These are phyloP conservation scores for Pelagia noctiluca DNA, from an alignment of 30 jellyfish, hydroid and myxozoan species.

Conservation along the genomic window DNA sequence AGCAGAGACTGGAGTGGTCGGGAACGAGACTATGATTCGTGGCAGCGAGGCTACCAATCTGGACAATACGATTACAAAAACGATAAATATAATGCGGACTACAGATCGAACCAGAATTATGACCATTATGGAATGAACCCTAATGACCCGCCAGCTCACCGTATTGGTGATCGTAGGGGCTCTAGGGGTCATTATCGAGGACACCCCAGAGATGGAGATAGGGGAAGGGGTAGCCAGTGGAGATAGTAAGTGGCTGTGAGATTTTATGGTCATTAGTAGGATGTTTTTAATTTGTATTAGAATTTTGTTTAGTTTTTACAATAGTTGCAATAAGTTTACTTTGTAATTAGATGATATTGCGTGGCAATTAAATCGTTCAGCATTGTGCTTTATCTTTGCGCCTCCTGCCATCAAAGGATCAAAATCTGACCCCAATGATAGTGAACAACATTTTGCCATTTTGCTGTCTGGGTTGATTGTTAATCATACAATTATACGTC, in stretches of 20 bases:
- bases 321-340: too few species aligned
- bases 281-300: background rate
- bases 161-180: background rate
- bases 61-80: conserved; percentile 22
- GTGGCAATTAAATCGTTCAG: too few species aligned
- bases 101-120: conserved; percentile 8
- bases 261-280: background rate
- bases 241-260: conserved; percentile 18
- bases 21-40: conserved; percentile 28
- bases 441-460: too few species aligned
- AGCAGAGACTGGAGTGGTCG: background rate
- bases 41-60: conserved; percentile 13
- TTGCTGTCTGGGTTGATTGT: too few species aligned
- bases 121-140: conserved; percentile 43
- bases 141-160: conserved; percentile 20
- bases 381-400: too few species aligned
- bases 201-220: background rate
- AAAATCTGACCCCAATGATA: too few species aligned
- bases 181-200: conserved; percentile 32
- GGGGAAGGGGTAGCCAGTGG: conserved; percentile 50
- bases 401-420: too few species aligned
- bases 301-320: background rate
- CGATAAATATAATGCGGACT: conserved; percentile 3
- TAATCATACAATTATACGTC: too few species aligned
- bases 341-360: too few species aligned